phyloP scores from a whole-genome alignment of 2,113 vertebrate species.

The Brachirus orientalis region DNA sequence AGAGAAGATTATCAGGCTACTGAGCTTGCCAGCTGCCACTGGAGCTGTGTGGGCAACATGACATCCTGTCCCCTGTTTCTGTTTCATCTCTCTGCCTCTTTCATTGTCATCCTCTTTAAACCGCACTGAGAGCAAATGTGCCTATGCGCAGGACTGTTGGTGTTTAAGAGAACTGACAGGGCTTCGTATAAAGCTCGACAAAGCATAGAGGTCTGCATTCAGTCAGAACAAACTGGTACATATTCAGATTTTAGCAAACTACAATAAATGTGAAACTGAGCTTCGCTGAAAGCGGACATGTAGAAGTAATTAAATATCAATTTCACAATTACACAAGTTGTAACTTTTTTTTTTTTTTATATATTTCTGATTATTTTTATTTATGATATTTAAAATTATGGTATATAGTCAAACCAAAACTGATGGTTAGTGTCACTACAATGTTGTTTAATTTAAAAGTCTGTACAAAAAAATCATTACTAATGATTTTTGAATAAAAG shows the following conservation, averaged over 20 bases:
- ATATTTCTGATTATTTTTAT: no score
- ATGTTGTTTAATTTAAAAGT: no score
- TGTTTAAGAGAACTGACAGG: constrained; percentile 19
- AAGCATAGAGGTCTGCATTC: constrained; percentile 16
- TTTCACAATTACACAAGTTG: no score
- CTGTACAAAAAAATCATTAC: no score
- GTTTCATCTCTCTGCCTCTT: constrained; percentile 50
- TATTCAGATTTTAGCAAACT: not conserved
- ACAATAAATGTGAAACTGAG: no score
- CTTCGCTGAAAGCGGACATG: no score
- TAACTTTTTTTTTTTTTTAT: no score
- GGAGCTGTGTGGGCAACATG: constrained; percentile 55
- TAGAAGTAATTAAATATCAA: no score
- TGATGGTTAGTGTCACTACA: no score
- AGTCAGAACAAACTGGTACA: not conserved
- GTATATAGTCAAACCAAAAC: no score
- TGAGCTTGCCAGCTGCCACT: constrained; percentile 67
- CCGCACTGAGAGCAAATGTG: constrained; percentile 31
- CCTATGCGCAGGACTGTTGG: constrained; percentile 13
- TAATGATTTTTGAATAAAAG: no score
- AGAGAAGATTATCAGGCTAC: constrained; percentile 68
- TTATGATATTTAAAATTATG: no score
- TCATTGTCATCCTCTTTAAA: constrained; percentile 60
- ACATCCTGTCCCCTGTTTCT: constrained; percentile 30
- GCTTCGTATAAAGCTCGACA: constrained; percentile 5